Conservation (phyloP, 2,113 vertebrate species). For the Genyomyrus donnyi region DNA sequence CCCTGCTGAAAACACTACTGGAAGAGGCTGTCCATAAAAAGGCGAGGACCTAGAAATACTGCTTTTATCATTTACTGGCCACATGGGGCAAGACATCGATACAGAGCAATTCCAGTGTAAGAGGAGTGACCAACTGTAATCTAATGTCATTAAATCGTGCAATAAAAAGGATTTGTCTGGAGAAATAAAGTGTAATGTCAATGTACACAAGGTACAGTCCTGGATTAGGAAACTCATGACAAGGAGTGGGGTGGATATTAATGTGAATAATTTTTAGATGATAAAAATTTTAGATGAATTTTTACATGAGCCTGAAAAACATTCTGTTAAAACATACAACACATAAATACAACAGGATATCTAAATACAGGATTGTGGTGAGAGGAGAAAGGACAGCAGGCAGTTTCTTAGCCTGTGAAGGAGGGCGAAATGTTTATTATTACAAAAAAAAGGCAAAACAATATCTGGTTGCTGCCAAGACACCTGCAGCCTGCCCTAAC, state of each 20-base stretch:
- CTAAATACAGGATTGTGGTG: background rate
- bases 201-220: background rate
- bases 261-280: background rate
- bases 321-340: background rate
- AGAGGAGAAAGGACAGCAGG: too few relatives aligned
- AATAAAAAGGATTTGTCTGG: background rate
- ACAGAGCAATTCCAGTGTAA: background rate
- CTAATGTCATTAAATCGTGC: background rate
- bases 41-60: background rate
- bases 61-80: background rate
- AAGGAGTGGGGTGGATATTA: background rate
- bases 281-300: background rate
- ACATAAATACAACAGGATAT: background rate
- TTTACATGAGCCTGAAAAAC: background rate
- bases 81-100: background rate
- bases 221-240: background rate
- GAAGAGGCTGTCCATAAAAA: background rate
- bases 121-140: background rate
- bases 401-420: too few relatives aligned
- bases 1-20: background rate
- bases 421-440: too few relatives aligned
- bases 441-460: too few relatives aligned
- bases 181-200: background rate
- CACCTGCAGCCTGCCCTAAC: too few relatives aligned
- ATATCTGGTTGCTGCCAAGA: too few relatives aligned